Conservation (phyloP, 2,113 vertebrate genomes). For the Paradoxurus hermaphroditus region DNA sequence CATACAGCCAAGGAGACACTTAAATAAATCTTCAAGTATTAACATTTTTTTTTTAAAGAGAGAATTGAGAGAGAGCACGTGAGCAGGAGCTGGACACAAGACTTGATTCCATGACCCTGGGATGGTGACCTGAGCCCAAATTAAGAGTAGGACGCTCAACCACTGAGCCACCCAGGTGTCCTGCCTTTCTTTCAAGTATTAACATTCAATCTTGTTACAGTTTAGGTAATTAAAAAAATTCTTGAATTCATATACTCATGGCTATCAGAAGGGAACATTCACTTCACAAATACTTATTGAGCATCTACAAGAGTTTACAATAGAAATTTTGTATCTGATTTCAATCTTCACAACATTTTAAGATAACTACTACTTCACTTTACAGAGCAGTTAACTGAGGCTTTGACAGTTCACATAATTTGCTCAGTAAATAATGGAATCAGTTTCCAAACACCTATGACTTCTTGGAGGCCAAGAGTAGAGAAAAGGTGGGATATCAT, state of each 20-base stretch:
- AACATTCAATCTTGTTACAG: not conserved
- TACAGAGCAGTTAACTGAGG: not conserved
- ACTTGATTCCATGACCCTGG: too few relatives aligned
- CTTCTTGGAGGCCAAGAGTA: not conserved
- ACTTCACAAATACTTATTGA: not conserved
- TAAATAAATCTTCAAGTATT: not conserved
- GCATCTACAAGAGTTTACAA: not conserved
- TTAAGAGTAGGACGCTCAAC: too few relatives aligned
- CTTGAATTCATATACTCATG: not conserved
- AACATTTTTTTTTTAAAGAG: not conserved
- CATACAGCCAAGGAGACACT: not conserved
- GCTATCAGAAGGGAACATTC: not conserved
- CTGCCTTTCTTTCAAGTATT: not conserved
- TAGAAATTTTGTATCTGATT: not conserved
- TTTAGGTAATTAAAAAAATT: not conserved
- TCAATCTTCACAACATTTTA: not conserved
- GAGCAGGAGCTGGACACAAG: too few relatives aligned
- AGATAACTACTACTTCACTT: not conserved
- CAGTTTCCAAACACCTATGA: not conserved
- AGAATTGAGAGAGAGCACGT: too few relatives aligned
- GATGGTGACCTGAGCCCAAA: too few relatives aligned
- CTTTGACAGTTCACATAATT: slow-evolving; percentile 15
- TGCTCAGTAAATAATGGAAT: slow-evolving; percentile 11
- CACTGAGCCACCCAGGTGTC: too few relatives aligned
- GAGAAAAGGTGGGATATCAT: not conserved